Base-by-base conservation (phyloP, 1,140 invertebrate genomes). In the Hydropsyche tenuis region DNA sequence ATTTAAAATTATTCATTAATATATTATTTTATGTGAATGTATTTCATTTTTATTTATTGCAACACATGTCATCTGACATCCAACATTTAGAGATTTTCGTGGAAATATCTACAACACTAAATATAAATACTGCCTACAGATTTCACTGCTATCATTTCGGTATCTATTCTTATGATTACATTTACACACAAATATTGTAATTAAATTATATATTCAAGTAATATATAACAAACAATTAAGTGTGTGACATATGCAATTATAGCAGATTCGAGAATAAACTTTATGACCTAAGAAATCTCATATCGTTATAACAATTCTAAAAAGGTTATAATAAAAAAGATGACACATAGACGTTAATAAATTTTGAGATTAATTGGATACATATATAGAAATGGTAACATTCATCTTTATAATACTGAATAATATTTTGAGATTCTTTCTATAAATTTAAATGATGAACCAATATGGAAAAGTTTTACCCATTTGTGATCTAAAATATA, bases 71-170 rank as follows among this genome's bases (percentile, higher is more conserved):
- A 20, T 37, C 14, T 12, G 56, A 60, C 56, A 60, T 60, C 25
- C 22, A 60, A 60, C 56, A 60, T 25, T 23, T 23, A 60, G 56
- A 60, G 9, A 53, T 60, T 60, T 60, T 60, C 23, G 23, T 20
- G 14, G 22, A 60, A 60, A 60, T 60, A 60, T 60, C 56, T 60
- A 60, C 56, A 60, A 60, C 56, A 27, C 56, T 60, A 60, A 60
- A 25, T 60, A 60, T 20, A 60, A 60, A 25, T 60, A 60, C 23
- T 60, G 23, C 23, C 56, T 60, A 60, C 56, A 27, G 22, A 14
- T 60, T 25, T 60, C 20, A 53, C 48, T 20, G 48, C 7, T 60
- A 22, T 60, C 23, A 11, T 60, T 53, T 23, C 7, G 23, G 20
- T 22, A 60, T 60, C 23, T 25, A 43, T 66, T 46, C 37, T 30